phyloP scores from a whole-genome alignment of 2,888 invertebrate species.

The Malachius bipustulatus region DNA sequence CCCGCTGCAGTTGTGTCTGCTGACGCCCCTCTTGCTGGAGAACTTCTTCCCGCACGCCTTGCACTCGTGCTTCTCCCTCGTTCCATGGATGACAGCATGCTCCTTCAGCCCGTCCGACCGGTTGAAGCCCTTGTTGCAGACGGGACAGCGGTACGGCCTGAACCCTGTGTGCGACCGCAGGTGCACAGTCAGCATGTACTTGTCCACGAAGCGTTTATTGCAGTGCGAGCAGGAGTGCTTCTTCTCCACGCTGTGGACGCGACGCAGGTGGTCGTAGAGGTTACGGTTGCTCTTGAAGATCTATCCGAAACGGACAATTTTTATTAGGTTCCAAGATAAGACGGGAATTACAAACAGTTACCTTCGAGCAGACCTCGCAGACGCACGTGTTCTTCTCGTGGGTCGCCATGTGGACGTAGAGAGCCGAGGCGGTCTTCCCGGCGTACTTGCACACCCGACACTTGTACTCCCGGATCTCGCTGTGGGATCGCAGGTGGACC shows the following conservation, averaged over 20 bases:
- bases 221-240: conserved; percentile 27
- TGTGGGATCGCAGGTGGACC: conserved; percentile 26
- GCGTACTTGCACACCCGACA: conserved; percentile 27
- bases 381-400: conserved; percentile 26
- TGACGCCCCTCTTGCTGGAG: conserved; percentile 24
- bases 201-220: conserved; percentile 27
- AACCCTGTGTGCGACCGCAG: conserved; percentile 27
- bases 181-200: conserved; percentile 27
- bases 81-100: conserved; percentile 25
- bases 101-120: conserved; percentile 28
- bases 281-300: conserved; percentile 27
- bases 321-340: no score
- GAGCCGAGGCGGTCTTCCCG: conserved; percentile 28
- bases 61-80: conserved; percentile 23
- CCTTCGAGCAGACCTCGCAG: conserved; percentile 30
- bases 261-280: conserved; percentile 26
- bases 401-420: conserved; percentile 29
- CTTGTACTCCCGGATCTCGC: conserved; percentile 24
- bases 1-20: conserved; percentile 26
- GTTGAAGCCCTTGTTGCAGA: conserved; percentile 27
- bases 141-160: conserved; percentile 25
- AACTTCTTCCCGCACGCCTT: conserved; percentile 26
- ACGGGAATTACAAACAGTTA: no score
- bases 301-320: no score
- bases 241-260: conserved; percentile 26